Evolutionary conservation across 2,113 vertebrate species (phyloP).

Genomic region (Felis chaus): DNA sequence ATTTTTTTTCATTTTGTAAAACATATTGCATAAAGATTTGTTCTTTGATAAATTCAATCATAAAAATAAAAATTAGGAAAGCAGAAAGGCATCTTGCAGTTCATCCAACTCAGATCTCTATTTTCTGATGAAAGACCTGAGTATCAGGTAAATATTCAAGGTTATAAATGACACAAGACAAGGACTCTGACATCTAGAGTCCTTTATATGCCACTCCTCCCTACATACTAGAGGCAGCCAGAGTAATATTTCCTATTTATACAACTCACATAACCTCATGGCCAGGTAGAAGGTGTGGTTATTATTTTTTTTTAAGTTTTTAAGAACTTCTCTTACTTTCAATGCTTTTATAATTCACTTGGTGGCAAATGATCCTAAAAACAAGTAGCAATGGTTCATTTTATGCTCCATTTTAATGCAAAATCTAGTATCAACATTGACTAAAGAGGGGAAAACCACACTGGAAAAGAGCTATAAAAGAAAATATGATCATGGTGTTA

Average conservation of each 20-base stretch:
- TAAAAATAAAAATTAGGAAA: slow-evolving; percentile 25
- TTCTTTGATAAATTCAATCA: background rate
- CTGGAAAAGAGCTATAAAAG: background rate
- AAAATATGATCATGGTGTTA: background rate
- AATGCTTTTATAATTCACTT: background rate
- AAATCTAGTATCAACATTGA: background rate
- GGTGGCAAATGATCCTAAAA: background rate
- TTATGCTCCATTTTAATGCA: slow-evolving; percentile 2
- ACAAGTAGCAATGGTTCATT: background rate
- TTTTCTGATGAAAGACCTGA: background rate
- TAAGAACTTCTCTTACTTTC: background rate
- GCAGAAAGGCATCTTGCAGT: background rate
- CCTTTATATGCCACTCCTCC: background rate
- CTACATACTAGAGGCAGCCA: background rate
- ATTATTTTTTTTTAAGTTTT: background rate
- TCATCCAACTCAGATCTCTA: background rate
- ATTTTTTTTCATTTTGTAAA: background rate
- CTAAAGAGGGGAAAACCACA: background rate
- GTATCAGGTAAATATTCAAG: background rate
- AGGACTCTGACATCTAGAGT: background rate
- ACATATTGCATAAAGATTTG: background rate
- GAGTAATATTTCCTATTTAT: background rate
- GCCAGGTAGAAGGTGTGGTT: background rate
- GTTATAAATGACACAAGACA: background rate
- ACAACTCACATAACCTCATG: background rate